Percentiles rank a stretch among this genome's conserved stretches.
These are phyloP conservation scores for Drosophila nr. perissopoda DNA, from an alignment of 2,888 invertebrate genomes.

Conservation along the genomic window DNA sequence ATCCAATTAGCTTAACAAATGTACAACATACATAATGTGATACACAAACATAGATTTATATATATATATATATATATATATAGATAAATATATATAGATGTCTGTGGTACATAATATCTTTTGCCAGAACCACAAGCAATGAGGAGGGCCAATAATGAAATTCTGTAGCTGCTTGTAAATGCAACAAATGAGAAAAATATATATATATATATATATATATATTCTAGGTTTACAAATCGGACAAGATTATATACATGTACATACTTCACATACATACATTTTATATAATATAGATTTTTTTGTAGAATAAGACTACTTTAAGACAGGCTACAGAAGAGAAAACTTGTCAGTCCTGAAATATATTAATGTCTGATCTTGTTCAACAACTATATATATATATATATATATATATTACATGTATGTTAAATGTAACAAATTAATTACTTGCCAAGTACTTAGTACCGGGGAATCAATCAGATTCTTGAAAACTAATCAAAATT, in stretches of 20 bases:
- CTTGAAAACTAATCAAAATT: background rate
- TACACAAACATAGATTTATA: background rate
- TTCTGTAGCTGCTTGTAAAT: background rate
- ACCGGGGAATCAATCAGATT: background rate
- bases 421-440: background rate
- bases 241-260: background rate
- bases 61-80: background rate
- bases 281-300: background rate
- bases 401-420: background rate
- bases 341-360: no score
- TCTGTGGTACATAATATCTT: background rate
- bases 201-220: background rate
- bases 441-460: background rate
- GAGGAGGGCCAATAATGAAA: background rate
- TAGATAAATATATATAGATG: background rate
- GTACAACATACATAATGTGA: background rate
- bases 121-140: background rate
- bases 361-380: no score
- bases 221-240: background rate
- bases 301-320: background rate
- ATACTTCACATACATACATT: background rate
- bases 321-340: background rate
- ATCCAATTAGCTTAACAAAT: background rate
- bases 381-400: background rate
- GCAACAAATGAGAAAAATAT: background rate